phyloP scores from a whole-genome alignment of 2,113 vertebrate species.

The Muntiacus reevesi region DNA sequence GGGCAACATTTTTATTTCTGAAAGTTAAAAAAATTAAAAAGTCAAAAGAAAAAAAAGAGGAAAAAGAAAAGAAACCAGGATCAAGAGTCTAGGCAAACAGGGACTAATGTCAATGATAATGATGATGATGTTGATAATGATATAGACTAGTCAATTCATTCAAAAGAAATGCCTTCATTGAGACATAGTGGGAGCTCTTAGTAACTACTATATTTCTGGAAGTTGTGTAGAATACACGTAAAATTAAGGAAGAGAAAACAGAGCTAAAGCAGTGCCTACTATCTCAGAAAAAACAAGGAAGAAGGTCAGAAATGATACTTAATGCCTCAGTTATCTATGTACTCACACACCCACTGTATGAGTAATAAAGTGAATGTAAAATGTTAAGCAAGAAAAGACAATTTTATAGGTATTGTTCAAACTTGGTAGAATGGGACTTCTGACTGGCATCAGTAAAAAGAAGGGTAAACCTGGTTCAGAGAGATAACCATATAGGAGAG shows the following conservation, averaged over 20 bases:
- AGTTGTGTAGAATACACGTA: neutral
- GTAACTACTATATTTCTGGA: neutral
- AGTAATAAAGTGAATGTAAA: slow-evolving; percentile 45
- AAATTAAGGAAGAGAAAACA: slow-evolving; percentile 24
- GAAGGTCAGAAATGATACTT: neutral
- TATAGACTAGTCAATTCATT: neutral
- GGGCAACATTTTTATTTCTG: neutral
- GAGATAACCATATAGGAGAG: neutral
- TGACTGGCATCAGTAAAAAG: neutral
- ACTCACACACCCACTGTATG: slow-evolving; percentile 2
- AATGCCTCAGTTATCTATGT: neutral
- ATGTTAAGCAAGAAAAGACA: neutral
- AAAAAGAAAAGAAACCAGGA: neutral
- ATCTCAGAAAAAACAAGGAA: slow-evolving; percentile 31
- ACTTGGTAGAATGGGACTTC: neutral
- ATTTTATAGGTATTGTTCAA: slow-evolving; percentile 9
- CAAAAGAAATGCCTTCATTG: neutral
- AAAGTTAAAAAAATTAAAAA: neutral
- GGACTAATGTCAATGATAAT: neutral
- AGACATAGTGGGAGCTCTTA: neutral
- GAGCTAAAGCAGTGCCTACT: neutral
- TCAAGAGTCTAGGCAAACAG: neutral
- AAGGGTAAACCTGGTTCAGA: slow-evolving; percentile 6
- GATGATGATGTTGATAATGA: neutral
- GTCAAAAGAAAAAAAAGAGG: neutral